Conservation (phyloP, 1,140 invertebrate species). For the Phocides pigmalion region DNA sequence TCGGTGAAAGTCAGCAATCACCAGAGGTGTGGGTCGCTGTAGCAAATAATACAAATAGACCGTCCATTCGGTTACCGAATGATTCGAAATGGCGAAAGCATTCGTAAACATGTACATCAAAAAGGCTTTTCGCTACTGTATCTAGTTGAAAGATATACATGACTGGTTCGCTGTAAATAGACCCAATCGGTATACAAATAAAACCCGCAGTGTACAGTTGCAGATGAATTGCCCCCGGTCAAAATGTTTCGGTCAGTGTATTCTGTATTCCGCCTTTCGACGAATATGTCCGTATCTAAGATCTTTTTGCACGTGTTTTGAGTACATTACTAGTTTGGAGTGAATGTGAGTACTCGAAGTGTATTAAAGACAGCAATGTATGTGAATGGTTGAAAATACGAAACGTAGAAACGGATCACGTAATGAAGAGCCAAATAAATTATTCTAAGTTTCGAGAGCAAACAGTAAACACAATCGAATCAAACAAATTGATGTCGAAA, state of each 20-base stretch:
- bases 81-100: slow-evolving; percentile 7
- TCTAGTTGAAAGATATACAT: slow-evolving; percentile 12
- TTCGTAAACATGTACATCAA: slow-evolving; percentile 27
- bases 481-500: neutral
- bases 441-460: neutral
- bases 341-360: neutral
- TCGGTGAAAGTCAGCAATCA: slow-evolving; percentile 5
- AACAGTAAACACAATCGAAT: slow-evolving; percentile 11
- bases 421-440: neutral
- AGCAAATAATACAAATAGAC: slow-evolving; percentile 13
- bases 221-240: slow-evolving; percentile 1
- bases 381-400: too few relatives aligned
- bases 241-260: neutral
- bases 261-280: neutral
- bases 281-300: neutral
- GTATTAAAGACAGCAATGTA: neutral
- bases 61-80: slow-evolving; percentile 9
- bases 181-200: neutral
- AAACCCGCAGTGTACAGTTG: neutral
- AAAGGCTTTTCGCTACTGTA: slow-evolving; percentile 11
- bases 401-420: neutral
- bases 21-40: neutral
- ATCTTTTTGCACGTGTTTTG: neutral
- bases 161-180: slow-evolving; percentile 9
- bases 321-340: neutral